Conservation (phyloP, 1,140 invertebrate genomes). For the Eueides isabella region DNA sequence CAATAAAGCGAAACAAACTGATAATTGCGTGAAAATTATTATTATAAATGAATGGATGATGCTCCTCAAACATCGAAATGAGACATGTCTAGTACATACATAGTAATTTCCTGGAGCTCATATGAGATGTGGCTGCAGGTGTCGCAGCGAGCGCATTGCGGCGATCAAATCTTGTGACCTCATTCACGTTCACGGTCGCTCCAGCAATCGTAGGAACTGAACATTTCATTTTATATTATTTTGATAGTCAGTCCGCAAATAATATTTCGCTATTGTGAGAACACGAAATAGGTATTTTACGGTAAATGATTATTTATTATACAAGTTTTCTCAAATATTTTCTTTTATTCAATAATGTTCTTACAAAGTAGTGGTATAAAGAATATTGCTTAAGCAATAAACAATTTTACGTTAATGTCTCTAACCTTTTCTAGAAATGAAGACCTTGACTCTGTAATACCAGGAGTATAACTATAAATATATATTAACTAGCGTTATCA, state of each 20-base stretch:
- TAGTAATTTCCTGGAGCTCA: conserved; percentile 18
- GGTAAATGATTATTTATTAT: neutral
- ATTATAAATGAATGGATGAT: too few species aligned
- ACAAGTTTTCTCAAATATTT: too few species aligned
- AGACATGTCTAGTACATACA: neutral
- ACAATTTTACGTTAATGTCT: neutral
- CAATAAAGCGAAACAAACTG: too few species aligned
- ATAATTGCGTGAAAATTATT: too few species aligned
- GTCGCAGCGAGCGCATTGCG: conserved; percentile 75
- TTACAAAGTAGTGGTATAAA: neutral
- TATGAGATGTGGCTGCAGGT: conserved; percentile 49
- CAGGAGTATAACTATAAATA: conserved; percentile 17
- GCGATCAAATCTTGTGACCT: conserved; percentile 68
- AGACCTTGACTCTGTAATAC: conserved; percentile 23
- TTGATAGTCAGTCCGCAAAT: neutral
- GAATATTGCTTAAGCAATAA: neutral
- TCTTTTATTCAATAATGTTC: neutral
- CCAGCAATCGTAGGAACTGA: conserved; percentile 38
- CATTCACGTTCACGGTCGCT: conserved; percentile 57
- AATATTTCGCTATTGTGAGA: neutral
- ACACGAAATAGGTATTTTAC: neutral
- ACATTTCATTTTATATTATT: conserved; percentile 31
- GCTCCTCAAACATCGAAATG: neutral
- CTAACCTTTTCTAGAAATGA: neutral
- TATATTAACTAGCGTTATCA: conserved; percentile 2